These are phyloP conservation scores for Paramisgurnus dabryanus DNA, from an alignment of 2,113 vertebrate genomes.

Conservation along the genomic window DNA sequence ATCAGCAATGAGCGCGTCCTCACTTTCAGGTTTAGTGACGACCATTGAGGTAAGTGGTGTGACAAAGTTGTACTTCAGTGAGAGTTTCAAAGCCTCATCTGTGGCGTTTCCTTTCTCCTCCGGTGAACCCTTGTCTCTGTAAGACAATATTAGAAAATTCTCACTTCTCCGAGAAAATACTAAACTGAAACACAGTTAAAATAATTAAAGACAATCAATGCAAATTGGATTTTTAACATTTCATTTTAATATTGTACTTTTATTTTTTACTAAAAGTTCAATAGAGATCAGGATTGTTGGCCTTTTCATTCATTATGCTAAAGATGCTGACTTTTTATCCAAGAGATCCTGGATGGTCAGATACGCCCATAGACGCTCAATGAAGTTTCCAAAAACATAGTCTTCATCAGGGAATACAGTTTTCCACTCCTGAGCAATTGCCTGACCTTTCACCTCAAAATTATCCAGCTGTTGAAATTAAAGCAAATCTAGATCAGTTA, in stretches of 20 bases:
- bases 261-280: background rate
- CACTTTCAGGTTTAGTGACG: slow-evolving; percentile 80
- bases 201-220: too few relatives aligned
- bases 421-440: slow-evolving; percentile 61
- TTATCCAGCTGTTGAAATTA: slow-evolving; percentile 58
- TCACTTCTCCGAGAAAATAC: background rate
- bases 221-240: too few relatives aligned
- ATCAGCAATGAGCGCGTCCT: slow-evolving; percentile 73
- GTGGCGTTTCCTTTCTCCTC: slow-evolving; percentile 71
- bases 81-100: slow-evolving; percentile 76
- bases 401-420: slow-evolving; percentile 73
- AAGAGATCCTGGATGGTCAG: slow-evolving; percentile 82
- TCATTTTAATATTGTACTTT: background rate
- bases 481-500: too few relatives aligned
- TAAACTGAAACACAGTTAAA: too few relatives aligned
- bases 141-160: background rate
- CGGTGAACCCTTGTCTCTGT: slow-evolving; percentile 72
- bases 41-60: slow-evolving; percentile 94
- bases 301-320: too few relatives aligned
- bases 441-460: slow-evolving; percentile 60
- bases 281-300: too few relatives aligned
- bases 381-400: slow-evolving; percentile 82
- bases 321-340: slow-evolving; percentile 70
- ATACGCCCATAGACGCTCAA: slow-evolving; percentile 84
- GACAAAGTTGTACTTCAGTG: slow-evolving; percentile 85